A percentile compares a stretch with the other conserved stretches of the same genome.
These are phyloP conservation scores for Ciconia nigra DNA, from an alignment of 2,797 vertebrate genomes.

Conservation along the genomic window DNA sequence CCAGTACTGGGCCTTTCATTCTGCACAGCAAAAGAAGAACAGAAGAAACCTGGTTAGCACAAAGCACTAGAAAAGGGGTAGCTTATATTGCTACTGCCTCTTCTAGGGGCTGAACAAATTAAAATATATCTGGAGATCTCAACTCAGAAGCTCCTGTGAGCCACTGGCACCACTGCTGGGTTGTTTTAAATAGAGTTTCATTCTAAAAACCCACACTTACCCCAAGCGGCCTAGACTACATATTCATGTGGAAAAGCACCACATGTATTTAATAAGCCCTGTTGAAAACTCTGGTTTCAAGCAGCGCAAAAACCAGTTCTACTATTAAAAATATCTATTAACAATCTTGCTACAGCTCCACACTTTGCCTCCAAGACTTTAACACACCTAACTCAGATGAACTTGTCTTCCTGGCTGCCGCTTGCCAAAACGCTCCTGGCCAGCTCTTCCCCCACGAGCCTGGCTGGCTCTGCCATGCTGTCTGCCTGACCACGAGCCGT, in stretches of 20 bases:
- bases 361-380: background rate
- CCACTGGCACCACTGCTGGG: background rate
- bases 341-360: background rate
- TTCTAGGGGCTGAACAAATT: background rate
- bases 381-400: slow-evolving; percentile 24
- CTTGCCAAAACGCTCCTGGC: slow-evolving; percentile 48
- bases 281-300: slow-evolving; percentile 24
- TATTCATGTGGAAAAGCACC: slow-evolving; percentile 16
- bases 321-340: slow-evolving; percentile 38
- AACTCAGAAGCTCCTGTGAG: background rate
- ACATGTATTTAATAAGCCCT: background rate
- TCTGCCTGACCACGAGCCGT: background rate
- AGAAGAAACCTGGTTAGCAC: background rate
- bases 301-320: background rate
- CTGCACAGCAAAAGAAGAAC: background rate
- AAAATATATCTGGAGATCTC: background rate
- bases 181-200: background rate
- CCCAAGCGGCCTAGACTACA: background rate
- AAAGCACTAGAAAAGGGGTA: background rate
- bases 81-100: background rate
- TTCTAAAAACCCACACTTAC: background rate
- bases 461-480: background rate
- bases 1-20: background rate
- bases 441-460: background rate
- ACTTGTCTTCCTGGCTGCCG: slow-evolving; percentile 42